These are phyloP conservation scores for rat (Rattus norvegicus) DNA, from an alignment of 2,113 vertebrate genomes.

Conservation along the genomic window DNA sequence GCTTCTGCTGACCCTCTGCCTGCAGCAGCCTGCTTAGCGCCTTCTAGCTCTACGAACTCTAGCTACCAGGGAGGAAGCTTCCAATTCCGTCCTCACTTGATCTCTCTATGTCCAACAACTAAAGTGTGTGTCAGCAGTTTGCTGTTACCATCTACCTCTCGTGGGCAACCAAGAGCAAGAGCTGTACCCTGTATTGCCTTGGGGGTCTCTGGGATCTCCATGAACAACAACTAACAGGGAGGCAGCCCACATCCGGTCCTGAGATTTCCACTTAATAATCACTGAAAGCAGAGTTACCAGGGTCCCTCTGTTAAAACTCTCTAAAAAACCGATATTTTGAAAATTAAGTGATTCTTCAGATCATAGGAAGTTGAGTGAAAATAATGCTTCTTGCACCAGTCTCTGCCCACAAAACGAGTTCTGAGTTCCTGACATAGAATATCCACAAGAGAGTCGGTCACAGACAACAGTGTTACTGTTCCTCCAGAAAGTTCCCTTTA, in stretches of 20 bases:
- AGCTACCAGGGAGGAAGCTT: background rate
- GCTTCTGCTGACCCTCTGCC: no score
- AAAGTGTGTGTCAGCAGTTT: background rate
- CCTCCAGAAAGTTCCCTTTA: constrained; percentile 42
- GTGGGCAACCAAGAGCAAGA: background rate
- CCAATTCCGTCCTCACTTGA: background rate
- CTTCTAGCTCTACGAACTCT: background rate
- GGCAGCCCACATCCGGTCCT: background rate
- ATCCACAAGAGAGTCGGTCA: background rate
- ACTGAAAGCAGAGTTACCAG: background rate
- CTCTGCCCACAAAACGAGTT: constrained; percentile 17
- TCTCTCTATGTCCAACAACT: background rate
- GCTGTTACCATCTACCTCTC: background rate
- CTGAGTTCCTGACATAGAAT: constrained; percentile 31
- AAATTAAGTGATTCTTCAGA: background rate
- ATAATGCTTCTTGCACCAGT: background rate
- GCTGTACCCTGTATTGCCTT: background rate
- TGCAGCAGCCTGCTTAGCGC: background rate
- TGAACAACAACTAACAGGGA: background rate
- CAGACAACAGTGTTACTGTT: background rate
- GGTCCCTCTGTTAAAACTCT: background rate
- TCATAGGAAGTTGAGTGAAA: background rate
- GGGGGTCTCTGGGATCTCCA: no score
- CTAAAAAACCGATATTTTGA: background rate
- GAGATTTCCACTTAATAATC: background rate